Evolutionary conservation across 2,113 vertebrate genomes (phyloP), one percentile per base, ranked within the genome.

Genomic region (Daboia siamensis): DNA sequence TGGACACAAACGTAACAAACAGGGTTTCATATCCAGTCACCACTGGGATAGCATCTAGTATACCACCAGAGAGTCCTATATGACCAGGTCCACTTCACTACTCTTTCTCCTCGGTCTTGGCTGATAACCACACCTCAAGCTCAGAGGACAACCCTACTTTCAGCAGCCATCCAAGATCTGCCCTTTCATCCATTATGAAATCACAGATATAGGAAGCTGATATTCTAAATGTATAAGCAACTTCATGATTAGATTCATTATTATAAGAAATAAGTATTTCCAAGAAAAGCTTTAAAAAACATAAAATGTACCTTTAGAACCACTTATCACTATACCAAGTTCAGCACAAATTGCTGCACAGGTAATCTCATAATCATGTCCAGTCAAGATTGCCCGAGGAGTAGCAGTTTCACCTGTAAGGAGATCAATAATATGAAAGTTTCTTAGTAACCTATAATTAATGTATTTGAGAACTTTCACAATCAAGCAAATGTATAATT

Each of bases 281-380:
- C 39, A 74, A 89, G 46, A 7, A 44, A 88, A 91, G 13, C 17
- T 89, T 64, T 48, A n/a, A 1, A 91, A 93, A 94, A 29, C 0
- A 39, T 29, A 91, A 11, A 5, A 29, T 90, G 97, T 97, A 99
- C 99, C 99, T 98, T 98, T 99, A 90, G 98, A 99, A 95, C 99
- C 99, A 24, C 99, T 99, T 96, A 99, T 98, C 94, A 99, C 99
- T 33, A 99, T 96, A 85, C 99, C 99, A 64, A 99, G 97, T 96
- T 99, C 99, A 0, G 99, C 99, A 80, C 99, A 99, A 94, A 99
- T 97, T 4, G 98, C 98, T 20, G 98, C 98, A 94, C 99, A 99
- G 0, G 98, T 99, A 96, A 99, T 98, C 96, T 99, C 99, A 80
- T 97, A 99, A 98, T 99, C 99, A 0, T 99, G 99, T 90, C 99